Conservation (phyloP, 2,113 vertebrate species). For the Tauraco erythrolophus region DNA sequence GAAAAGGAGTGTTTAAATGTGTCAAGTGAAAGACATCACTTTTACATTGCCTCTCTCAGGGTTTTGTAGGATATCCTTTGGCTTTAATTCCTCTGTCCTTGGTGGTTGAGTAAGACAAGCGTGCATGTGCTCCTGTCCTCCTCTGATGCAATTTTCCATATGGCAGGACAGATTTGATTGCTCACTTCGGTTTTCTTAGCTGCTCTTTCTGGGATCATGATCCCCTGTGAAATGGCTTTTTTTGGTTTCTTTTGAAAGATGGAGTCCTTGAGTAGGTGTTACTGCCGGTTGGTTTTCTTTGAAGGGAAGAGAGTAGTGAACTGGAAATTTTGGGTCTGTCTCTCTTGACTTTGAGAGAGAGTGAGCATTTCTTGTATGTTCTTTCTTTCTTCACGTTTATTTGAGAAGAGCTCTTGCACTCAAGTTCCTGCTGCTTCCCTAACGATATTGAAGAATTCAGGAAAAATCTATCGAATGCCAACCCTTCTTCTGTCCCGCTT, state of each 20-base stretch:
- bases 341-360: background rate
- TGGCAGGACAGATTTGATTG: slow-evolving; percentile 3
- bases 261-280: background rate
- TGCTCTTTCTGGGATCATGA: background rate
- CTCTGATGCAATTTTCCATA: background rate
- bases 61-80: background rate
- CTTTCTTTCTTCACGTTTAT: background rate
- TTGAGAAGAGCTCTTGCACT: background rate
- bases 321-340: background rate
- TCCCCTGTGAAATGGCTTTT: background rate
- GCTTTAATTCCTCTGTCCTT: background rate
- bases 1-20: background rate
- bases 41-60: background rate
- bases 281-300: background rate
- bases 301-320: background rate
- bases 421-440: background rate
- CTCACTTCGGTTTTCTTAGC: background rate
- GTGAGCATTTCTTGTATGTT: background rate
- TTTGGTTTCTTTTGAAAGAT: background rate
- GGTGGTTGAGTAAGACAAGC: background rate
- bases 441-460: background rate
- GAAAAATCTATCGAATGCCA: background rate
- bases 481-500: background rate
- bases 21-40: background rate
- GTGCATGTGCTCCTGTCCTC: background rate